Evolutionary conservation across 2,888 invertebrate genomes (phyloP), one percentile per base, ranked within the genome.

Genomic region (Cordylochernes scorpioides): DNA sequence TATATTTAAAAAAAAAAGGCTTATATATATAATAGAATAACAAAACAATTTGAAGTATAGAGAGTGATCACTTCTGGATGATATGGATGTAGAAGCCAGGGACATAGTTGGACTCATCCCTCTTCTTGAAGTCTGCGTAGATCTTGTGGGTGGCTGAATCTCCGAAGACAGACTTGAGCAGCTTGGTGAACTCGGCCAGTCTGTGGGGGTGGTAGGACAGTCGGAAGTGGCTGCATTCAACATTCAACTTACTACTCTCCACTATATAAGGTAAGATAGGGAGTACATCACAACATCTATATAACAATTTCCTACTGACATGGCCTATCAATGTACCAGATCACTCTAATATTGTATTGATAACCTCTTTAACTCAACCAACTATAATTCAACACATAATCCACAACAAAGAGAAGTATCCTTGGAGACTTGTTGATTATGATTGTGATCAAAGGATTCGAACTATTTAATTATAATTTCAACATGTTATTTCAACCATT

Each of bases 41-140:
- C n/a, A n/a, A n/a, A n/a, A n/a, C n/a, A n/a, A n/a, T n/a, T n/a
- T n/a, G n/a, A n/a, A n/a, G n/a, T n/a, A n/a, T n/a, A n/a, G n/a
- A n/a, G n/a, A n/a, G n/a, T n/a, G n/a, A n/a, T n/a, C n/a, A n/a
- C 27, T 77, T 72, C 51, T 74, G 64, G 42, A 78, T 59, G 15
- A 77, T 63, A 49, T 82, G 82, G 35, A 82, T 75, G 45, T 72
- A 80, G 54, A 78, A 80, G 24, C 68, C 73, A 1, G 80, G 77
- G 39, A 59, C 58, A n/a, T n/a, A n/a, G 15, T 62, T 46, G 4
- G 67, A 60, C 30, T 65, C 55, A 15, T 61, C 57, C 26, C 75
- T 46, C 0, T 64, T 58, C 49, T 73, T 67, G 56, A 82, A 82
- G 55, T 82, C 80, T 0, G 69, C 78, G 47, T 64, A 80, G 32